phyloP scores from a whole-genome alignment of 2,888 invertebrate genomes.

The Chymomyza procnemis region DNA sequence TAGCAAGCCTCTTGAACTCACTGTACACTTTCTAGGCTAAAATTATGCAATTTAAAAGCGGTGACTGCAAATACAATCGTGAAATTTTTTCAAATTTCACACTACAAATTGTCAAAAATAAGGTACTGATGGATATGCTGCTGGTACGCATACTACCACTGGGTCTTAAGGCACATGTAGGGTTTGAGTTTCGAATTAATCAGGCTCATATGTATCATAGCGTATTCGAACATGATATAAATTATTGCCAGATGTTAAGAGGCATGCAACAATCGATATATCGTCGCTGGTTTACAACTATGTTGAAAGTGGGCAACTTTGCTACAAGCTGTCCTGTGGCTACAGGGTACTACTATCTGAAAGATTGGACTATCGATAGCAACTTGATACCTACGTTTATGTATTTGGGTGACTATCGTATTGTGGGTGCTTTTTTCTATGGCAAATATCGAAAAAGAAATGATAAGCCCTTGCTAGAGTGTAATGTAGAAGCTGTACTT shows the following conservation, averaged over 20 bases:
- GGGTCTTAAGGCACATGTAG: not conserved
- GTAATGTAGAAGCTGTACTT: not conserved
- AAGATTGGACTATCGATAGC: slow-evolving; percentile 31
- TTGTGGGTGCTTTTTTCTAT: slow-evolving; percentile 11
- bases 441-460: slow-evolving; percentile 2
- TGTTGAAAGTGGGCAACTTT: slow-evolving; percentile 53
- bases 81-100: not conserved
- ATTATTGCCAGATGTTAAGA: not conserved
- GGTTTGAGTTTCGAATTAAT: not conserved
- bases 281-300: slow-evolving; percentile 36
- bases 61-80: not conserved
- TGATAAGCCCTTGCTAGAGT: not conserved
- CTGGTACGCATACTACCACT: not conserved
- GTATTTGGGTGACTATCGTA: slow-evolving; percentile 36
- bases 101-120: not conserved
- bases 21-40: not conserved
- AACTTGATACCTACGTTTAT: slow-evolving; percentile 45
- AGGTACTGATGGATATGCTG: not conserved
- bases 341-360: slow-evolving; percentile 42
- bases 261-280: not conserved
- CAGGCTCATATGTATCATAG: slow-evolving; percentile 17
- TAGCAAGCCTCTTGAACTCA: too few relatives aligned
- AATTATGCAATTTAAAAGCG: not conserved
- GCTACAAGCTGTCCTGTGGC: slow-evolving; percentile 45
- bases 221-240: slow-evolving; percentile 37